These are phyloP conservation scores for Isichthys henryi DNA, from an alignment of 2,113 vertebrate genomes.

Conservation along the genomic window DNA sequence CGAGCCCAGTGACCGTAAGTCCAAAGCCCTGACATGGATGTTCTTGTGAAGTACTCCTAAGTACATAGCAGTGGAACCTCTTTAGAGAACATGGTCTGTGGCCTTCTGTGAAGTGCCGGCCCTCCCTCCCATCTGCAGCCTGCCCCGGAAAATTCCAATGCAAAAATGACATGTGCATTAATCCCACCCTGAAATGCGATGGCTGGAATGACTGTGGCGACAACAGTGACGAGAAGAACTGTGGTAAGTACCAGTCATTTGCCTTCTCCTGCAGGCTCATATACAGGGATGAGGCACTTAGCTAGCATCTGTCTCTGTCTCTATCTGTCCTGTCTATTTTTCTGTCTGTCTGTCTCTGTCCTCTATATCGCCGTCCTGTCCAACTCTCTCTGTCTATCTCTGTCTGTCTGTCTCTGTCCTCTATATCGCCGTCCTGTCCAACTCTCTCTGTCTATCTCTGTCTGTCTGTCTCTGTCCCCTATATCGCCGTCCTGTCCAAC, in stretches of 20 bases:
- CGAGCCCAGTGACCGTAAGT: slow-evolving; percentile 73
- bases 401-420: background rate
- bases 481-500: too few relatives aligned
- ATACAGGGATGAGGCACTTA: background rate
- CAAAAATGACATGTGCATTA: slow-evolving; percentile 69
- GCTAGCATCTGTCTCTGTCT: background rate
- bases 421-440: background rate
- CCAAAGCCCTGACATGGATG: background rate
- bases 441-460: background rate
- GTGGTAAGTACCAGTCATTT: slow-evolving; percentile 62
- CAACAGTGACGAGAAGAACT: slow-evolving; percentile 68
- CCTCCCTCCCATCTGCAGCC: slow-evolving; percentile 42
- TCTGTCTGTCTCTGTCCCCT: too few relatives aligned
- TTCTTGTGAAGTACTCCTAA: background rate
- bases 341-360: background rate
- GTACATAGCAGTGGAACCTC: background rate
- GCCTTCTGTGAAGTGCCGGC: background rate
- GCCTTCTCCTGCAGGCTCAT: background rate
- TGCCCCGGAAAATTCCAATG: slow-evolving; percentile 73
- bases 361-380: too few relatives aligned
- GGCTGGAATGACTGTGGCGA: slow-evolving; percentile 82
- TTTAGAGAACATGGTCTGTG: background rate
- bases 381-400: background rate
- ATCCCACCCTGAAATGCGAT: slow-evolving; percentile 61
- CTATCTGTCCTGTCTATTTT: too few relatives aligned